These are phyloP conservation scores for Druceiella hillmani DNA, from an alignment of 2,888 invertebrate species.

Conservation along the genomic window DNA sequence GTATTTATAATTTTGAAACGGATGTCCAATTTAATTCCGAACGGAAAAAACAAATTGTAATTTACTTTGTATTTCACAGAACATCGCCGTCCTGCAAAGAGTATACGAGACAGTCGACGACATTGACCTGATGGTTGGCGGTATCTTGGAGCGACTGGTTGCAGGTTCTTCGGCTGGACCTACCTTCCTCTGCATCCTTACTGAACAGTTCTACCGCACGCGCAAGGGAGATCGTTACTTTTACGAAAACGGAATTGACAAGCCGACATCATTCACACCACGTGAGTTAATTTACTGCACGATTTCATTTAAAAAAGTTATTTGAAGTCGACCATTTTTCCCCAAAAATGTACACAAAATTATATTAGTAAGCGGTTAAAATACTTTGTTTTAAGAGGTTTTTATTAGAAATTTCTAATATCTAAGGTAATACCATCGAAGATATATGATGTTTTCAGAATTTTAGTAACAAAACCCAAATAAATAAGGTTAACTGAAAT, in stretches of 20 bases:
- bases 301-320: background rate
- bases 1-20: no score
- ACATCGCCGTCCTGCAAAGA: slow-evolving; percentile 56
- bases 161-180: slow-evolving; percentile 78
- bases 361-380: no score
- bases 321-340: no score
- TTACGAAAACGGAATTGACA: slow-evolving; percentile 65
- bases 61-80: slow-evolving; percentile 41
- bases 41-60: background rate
- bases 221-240: slow-evolving; percentile 84
- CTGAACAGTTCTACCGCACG: slow-evolving; percentile 82
- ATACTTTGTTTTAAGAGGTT: no score
- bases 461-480: no score
- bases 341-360: no score
- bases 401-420: no score
- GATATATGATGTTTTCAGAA: no score
- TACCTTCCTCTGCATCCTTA: slow-evolving; percentile 82
- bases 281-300: slow-evolving; percentile 41
- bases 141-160: slow-evolving; percentile 71
- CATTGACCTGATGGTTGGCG: slow-evolving; percentile 83
- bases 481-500: no score
- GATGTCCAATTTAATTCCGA: no score
- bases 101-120: slow-evolving; percentile 72
- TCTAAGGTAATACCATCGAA: no score
- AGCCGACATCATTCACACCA: slow-evolving; percentile 56